Conservation (phyloP, 1,140 invertebrate species). For the Anagrus nilaparvatae region DNA sequence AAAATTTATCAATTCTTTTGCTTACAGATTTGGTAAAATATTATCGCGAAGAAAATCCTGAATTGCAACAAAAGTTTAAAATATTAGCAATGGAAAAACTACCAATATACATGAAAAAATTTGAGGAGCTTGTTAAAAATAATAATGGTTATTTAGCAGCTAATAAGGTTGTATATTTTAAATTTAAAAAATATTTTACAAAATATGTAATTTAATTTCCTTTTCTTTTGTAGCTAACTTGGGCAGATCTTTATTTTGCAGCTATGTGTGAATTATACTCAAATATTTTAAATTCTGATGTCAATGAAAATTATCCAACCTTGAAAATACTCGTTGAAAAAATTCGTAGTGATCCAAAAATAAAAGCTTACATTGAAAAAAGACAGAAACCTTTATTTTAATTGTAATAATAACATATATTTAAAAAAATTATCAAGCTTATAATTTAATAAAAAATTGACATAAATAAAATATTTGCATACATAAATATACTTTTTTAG, state of each 20-base stretch:
- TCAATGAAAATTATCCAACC: slow-evolving; percentile 26
- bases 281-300: slow-evolving; percentile 21
- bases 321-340: slow-evolving; percentile 32
- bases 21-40: too few relatives aligned
- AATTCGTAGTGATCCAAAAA: slow-evolving; percentile 27
- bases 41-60: too few relatives aligned
- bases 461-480: not conserved
- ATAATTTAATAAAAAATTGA: not conserved
- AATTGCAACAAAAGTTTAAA: too few relatives aligned
- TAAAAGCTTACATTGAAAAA: slow-evolving; percentile 37
- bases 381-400: slow-evolving; percentile 27
- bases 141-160: too few relatives aligned
- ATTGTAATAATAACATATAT: not conserved
- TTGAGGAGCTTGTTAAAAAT: too few relatives aligned
- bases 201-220: not conserved
- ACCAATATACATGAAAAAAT: too few relatives aligned
- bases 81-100: too few relatives aligned
- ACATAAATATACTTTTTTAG: not conserved
- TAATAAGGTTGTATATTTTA: too few relatives aligned
- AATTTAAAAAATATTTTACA: too few relatives aligned
- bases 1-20: too few relatives aligned
- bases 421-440: not conserved
- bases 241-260: slow-evolving; percentile 34
- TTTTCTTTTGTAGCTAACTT: slow-evolving; percentile 30
- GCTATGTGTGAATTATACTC: slow-evolving; percentile 26